A percentile compares a stretch with the other conserved stretches of the same genome.
phyloP scores from a whole-genome alignment of 2,888 invertebrate genomes.

The Saturnia japonica region DNA sequence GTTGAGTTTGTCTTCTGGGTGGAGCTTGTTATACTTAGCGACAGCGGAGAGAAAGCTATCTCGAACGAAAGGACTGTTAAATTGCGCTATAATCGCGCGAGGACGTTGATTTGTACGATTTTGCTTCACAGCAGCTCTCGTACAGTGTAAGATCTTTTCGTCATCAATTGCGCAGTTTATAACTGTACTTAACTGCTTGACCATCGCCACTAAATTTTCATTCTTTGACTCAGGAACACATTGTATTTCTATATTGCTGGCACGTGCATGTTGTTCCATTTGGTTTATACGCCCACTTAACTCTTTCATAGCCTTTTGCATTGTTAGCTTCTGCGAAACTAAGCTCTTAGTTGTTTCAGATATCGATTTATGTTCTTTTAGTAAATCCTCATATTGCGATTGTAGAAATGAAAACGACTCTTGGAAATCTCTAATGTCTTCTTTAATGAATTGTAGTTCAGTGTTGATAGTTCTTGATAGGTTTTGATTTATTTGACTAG shows the following conservation, averaged over 20 bases:
- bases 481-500: background rate
- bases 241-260: conserved; percentile 12
- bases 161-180: conserved; percentile 3
- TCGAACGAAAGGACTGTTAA: background rate
- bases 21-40: background rate
- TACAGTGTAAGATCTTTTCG: conserved; percentile 5
- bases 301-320: conserved; percentile 1
- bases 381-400: background rate
- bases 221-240: conserved; percentile 11
- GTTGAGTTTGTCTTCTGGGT: conserved; percentile 4
- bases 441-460: conserved; percentile 8
- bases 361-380: conserved; percentile 4
- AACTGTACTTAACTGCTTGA: conserved; percentile 1
- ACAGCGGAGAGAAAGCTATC: conserved; percentile 3
- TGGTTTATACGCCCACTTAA: background rate
- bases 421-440: conserved; percentile 7
- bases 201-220: conserved; percentile 4
- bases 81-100: conserved; percentile 8
- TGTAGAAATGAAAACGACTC: background rate
- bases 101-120: background rate
- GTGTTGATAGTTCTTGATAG: conserved; percentile 11
- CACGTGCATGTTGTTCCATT: background rate
- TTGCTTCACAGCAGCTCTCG: background rate
- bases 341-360: background rate
- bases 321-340: background rate